Conservation (phyloP, 1,140 invertebrate species). For the Papilio polytes region DNA sequence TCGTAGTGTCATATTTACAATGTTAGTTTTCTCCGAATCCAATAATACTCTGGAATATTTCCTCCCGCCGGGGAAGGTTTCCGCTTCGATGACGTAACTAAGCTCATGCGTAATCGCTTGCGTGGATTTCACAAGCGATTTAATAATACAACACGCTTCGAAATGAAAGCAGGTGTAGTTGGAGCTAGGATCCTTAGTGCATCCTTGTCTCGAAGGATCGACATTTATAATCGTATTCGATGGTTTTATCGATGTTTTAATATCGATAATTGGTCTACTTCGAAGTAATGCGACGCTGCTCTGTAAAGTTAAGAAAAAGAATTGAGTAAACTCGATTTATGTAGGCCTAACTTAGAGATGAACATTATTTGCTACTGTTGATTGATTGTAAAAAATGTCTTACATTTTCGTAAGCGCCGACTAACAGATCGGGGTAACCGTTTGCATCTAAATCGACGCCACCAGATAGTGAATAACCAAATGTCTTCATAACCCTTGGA, state of each 20-base stretch:
- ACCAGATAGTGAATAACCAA: conserved; percentile 95
- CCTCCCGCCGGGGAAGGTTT: conserved; percentile 90
- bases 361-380: neutral
- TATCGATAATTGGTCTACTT: conserved; percentile 94
- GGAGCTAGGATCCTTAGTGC: conserved; percentile 85
- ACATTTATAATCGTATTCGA: conserved; percentile 88
- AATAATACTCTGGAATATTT: conserved; percentile 94
- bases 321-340: neutral
- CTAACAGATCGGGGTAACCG: conserved; percentile 95
- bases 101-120: conserved; percentile 84
- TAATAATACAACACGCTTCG: conserved; percentile 92
- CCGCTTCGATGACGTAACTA: conserved; percentile 92
- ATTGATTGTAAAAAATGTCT: conserved; percentile 42
- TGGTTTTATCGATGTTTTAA: conserved; percentile 86
- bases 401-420: conserved; percentile 93
- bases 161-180: conserved; percentile 95
- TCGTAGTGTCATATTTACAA: conserved; percentile 85
- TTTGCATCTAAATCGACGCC: conserved; percentile 96
- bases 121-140: conserved; percentile 85
- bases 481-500: conserved; percentile 86
- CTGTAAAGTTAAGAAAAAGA: conserved; percentile 59
- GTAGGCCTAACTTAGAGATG: neutral
- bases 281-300: conserved; percentile 90
- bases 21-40: conserved; percentile 84
- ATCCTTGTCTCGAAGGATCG: conserved; percentile 91